Evolutionary conservation across 2,888 invertebrate genomes (phyloP).

Genomic region (Malachius bipustulatus): DNA sequence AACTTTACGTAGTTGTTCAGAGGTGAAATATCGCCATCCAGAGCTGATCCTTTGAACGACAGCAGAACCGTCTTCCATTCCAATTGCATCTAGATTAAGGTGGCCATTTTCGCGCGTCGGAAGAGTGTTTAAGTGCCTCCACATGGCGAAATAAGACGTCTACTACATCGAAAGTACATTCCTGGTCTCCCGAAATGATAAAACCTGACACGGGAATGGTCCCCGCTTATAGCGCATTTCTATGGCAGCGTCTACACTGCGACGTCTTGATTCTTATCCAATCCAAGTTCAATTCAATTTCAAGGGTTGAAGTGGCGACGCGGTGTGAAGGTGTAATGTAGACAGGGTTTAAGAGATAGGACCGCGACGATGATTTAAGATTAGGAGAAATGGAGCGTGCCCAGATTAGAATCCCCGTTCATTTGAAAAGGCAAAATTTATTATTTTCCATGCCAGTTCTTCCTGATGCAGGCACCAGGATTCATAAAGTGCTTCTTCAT

Average conservation of each 20-base stretch:
- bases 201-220: constrained; percentile 17
- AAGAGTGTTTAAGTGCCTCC: constrained; percentile 28
- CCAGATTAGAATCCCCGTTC: constrained; percentile 30
- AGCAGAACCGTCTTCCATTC: constrained; percentile 13
- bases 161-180: constrained; percentile 25
- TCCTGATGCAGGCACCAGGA: no score
- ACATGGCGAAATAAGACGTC: constrained; percentile 24
- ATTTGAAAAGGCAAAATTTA: no score
- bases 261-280: no score
- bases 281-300: no score
- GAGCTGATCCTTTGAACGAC: not conserved
- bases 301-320: no score
- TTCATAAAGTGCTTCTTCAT: no score
- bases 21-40: not conserved
- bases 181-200: constrained; percentile 22
- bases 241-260: no score
- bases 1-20: no score
- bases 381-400: constrained; percentile 33
- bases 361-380: constrained; percentile 30
- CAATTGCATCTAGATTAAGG: constrained; percentile 22
- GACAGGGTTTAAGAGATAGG: no score
- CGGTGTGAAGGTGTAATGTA: no score
- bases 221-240: constrained; percentile 12
- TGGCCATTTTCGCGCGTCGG: constrained; percentile 24
- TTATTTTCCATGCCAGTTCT: no score